Percentiles rank a stretch among this genome's conserved stretches.
phyloP scores from a whole-genome alignment of 2,113 vertebrate species.

The Rhynchomys soricoides region DNA sequence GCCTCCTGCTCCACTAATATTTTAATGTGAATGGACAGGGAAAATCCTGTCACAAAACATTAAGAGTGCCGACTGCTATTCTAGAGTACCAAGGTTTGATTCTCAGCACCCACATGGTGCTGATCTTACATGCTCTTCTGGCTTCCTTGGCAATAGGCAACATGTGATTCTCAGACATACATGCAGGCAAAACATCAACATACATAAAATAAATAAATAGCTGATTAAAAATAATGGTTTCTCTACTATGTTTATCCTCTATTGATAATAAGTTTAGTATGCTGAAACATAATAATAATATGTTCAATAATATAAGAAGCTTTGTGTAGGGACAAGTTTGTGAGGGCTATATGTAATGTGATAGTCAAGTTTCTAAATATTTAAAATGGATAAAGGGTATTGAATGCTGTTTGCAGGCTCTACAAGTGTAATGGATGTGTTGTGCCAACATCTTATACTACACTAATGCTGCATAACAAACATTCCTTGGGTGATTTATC shows the following conservation, averaged over 20 bases:
- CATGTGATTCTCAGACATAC: not conserved
- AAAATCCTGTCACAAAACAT: no score
- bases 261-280: not conserved
- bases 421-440: not conserved
- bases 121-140: not conserved
- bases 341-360: not conserved
- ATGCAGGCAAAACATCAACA: not conserved
- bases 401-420: not conserved
- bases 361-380: not conserved
- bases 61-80: not conserved
- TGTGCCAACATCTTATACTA: not conserved
- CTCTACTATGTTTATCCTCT: not conserved
- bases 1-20: no score
- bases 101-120: not conserved
- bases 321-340: not conserved
- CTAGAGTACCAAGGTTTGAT: not conserved
- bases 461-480: not conserved
- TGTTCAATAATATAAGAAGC: not conserved
- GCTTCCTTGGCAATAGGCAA: not conserved
- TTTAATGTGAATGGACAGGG: no score
- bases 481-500: not conserved
- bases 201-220: not conserved
- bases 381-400: not conserved
- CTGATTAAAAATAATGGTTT: not conserved
- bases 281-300: not conserved